phyloP scores from a whole-genome alignment of 2,113 vertebrate genomes.

The Hyperopisus bebe region DNA sequence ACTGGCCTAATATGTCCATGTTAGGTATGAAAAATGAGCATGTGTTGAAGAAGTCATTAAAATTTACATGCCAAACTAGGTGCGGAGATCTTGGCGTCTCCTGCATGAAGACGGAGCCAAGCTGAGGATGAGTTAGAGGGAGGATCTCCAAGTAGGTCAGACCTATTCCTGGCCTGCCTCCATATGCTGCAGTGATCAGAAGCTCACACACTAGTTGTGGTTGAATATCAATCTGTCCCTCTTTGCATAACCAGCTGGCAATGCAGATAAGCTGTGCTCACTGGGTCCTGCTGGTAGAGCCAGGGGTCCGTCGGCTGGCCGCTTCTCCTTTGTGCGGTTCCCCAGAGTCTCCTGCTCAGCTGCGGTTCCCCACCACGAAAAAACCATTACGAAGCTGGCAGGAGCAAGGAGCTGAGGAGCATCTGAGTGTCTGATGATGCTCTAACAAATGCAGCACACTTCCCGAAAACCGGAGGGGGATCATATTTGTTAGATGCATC shows the following conservation, averaged over 20 bases:
- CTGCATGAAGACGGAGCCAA: slow-evolving; percentile 33
- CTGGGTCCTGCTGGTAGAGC: slow-evolving; percentile 28
- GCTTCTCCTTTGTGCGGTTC: neutral
- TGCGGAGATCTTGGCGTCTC: slow-evolving; percentile 28
- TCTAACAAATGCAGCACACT: neutral
- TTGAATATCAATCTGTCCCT: slow-evolving; percentile 45
- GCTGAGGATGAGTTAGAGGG: slow-evolving; percentile 40
- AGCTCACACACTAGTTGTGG: slow-evolving; percentile 28
- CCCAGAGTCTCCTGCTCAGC: too few species aligned
- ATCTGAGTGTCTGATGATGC: neutral
- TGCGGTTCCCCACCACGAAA: neutral
- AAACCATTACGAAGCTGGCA: slow-evolving; percentile 22
- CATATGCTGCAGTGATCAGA: slow-evolving; percentile 51
- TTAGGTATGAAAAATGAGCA: slow-evolving; percentile 40
- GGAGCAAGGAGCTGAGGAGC: slow-evolving; percentile 18
- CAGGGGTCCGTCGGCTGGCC: slow-evolving; percentile 12
- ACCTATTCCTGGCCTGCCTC: slow-evolving; percentile 56
- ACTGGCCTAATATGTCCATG: slow-evolving; percentile 13
- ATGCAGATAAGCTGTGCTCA: slow-evolving; percentile 36
- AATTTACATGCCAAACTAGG: slow-evolving; percentile 42
- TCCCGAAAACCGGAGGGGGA: neutral
- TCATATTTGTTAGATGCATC: neutral
- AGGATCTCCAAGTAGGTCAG: slow-evolving; percentile 61
- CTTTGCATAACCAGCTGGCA: slow-evolving; percentile 48
- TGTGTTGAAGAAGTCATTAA: slow-evolving; percentile 36